Percentiles rank a stretch among this genome's conserved stretches.
These are phyloP conservation scores for Drosophila pegasa DNA, from an alignment of 2,888 invertebrate genomes.

Conservation along the genomic window DNA sequence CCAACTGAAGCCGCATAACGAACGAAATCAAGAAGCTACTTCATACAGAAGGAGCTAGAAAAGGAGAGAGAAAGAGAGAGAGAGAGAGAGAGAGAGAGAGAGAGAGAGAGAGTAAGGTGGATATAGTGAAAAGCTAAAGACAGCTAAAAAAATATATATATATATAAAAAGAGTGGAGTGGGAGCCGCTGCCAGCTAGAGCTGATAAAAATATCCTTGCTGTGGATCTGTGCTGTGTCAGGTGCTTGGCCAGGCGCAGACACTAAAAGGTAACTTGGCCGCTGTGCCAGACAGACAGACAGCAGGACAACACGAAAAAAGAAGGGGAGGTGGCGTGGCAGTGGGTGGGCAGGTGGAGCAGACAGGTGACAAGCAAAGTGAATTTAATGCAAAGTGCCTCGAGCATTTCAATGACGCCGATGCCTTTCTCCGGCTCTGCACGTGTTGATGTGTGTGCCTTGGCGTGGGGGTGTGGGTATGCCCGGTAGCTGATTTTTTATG, in stretches of 20 bases:
- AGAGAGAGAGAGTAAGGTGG: neutral
- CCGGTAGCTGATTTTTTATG: constrained; percentile 21
- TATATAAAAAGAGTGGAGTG: neutral
- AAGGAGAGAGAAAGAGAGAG: neutral
- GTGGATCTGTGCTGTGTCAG: constrained; percentile 31
- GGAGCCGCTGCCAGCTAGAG: neutral
- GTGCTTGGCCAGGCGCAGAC: constrained; percentile 41
- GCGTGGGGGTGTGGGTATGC: neutral
- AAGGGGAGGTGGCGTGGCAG: neutral
- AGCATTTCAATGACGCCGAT: constrained; percentile 61
- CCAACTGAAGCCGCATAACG: constrained; percentile 63
- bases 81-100: neutral
- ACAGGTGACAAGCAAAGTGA: constrained; percentile 68
- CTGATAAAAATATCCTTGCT: constrained; percentile 26
- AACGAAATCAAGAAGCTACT: constrained; percentile 70
- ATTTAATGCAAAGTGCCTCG: constrained; percentile 68
- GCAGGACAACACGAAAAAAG: neutral
- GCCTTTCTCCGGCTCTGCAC: constrained; percentile 10
- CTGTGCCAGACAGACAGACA: constrained; percentile 16
- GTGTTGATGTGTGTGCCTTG: neutral
- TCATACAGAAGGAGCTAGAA: constrained; percentile 19
- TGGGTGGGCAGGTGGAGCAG: neutral
- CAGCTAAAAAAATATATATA: too few species aligned
- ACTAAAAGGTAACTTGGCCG: constrained; percentile 44
- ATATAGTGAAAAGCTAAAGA: too few species aligned